Evolutionary conservation across 2,113 vertebrate genomes (phyloP).

Genomic region (Ginglymostoma cirratum): DNA sequence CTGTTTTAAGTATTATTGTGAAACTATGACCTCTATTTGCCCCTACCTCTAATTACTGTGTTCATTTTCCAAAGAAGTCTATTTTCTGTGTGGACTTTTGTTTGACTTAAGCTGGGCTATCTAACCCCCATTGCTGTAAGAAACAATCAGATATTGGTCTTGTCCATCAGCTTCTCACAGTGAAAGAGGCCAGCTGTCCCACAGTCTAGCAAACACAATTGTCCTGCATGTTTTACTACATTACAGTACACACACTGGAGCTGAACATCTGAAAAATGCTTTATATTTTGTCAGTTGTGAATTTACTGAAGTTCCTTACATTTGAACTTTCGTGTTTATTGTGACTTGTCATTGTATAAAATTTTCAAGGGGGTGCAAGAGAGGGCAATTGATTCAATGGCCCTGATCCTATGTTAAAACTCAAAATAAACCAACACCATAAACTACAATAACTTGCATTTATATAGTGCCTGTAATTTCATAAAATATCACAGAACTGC

Average conservation of each 20-base stretch:
- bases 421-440: not conserved
- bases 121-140: not conserved
- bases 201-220: not conserved
- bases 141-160: not conserved
- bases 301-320: not conserved
- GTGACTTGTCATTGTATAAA: not conserved
- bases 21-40: no score
- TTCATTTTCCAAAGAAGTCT: not conserved
- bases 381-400: not conserved
- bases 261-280: conserved; percentile 6
- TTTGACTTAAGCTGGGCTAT: not conserved
- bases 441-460: not conserved
- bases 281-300: not conserved
- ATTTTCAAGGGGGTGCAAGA: not conserved
- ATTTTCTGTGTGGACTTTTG: not conserved
- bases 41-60: not conserved
- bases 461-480: not conserved
- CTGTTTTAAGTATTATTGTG: no score
- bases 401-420: not conserved
- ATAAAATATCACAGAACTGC: not conserved
- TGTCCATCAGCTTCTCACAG: not conserved
- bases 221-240: not conserved
- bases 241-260: not conserved
- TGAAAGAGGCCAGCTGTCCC: not conserved
- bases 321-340: not conserved